Percentiles rank a stretch among this genome's conserved stretches.
Evolutionary conservation across 1,140 invertebrate species (phyloP).

Genomic region (Diorhabda sublineata): DNA sequence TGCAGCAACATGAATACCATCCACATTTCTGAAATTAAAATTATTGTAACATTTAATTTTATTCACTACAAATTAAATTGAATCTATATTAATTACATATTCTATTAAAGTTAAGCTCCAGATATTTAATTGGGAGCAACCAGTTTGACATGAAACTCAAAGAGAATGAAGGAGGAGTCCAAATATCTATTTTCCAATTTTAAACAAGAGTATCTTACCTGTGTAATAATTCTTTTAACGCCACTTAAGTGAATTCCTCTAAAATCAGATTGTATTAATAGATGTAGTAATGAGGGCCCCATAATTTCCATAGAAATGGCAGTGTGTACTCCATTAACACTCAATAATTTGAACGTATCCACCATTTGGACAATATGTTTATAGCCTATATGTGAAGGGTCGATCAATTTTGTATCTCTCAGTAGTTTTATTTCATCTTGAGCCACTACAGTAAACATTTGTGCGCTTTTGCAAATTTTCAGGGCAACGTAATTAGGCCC

Average conservation of each 20-base stretch:
- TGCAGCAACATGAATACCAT: no score
- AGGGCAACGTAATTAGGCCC: constrained; percentile 87
- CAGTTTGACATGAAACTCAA: neutral
- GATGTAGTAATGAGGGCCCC: constrained; percentile 93
- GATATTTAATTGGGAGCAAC: no score
- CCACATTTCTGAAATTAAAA: no score
- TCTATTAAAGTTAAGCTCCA: no score
- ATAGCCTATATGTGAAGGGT: constrained; percentile 80
- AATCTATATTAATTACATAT: no score
- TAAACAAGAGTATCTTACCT: constrained; percentile 57
- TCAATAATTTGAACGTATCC: constrained; percentile 95
- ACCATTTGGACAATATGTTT: constrained; percentile 94
- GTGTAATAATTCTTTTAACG: constrained; percentile 90
- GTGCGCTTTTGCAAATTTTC: constrained; percentile 97
- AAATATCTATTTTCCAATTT: neutral
- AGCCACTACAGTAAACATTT: constrained; percentile 96
- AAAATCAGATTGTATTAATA: constrained; percentile 97
- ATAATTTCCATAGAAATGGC: constrained; percentile 99
- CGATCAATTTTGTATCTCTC: constrained; percentile 84
- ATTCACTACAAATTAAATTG: no score
- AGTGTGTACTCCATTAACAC: constrained; percentile 91
- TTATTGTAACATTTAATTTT: no score
- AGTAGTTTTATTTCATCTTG: constrained; percentile 97
- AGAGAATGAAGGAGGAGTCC: neutral
- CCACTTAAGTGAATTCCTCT: constrained; percentile 91